Percentiles rank a stretch among this genome's conserved stretches.
Evolutionary conservation across 1,140 invertebrate species (phyloP).

Genomic region (Micrasema minimum): DNA sequence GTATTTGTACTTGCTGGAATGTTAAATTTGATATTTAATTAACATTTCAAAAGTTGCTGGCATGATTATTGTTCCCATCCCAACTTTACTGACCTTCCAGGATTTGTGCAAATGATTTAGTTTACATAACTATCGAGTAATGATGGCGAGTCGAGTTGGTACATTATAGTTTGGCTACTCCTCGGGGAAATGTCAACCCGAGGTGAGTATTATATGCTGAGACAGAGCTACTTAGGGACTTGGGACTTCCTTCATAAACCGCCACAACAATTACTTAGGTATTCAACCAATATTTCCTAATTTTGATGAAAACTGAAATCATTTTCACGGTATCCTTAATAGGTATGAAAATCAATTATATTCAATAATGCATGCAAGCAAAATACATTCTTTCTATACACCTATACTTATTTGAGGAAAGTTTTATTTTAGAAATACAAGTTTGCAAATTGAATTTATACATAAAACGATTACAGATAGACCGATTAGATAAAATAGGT

Average conservation of each 20-base stretch:
- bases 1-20: conserved; percentile 50
- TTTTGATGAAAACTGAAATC: conserved; percentile 46
- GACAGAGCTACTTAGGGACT: conserved; percentile 16
- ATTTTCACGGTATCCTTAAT: conserved; percentile 42
- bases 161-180: conserved; percentile 2
- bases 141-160: neutral
- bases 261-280: neutral
- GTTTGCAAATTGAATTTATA: too few relatives aligned
- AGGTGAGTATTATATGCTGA: neutral
- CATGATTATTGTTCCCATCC: conserved; percentile 39
- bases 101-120: conserved; percentile 48
- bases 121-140: conserved; percentile 19
- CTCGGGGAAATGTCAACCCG: neutral
- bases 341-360: conserved; percentile 40
- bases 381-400: conserved; percentile 22
- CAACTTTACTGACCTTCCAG: conserved; percentile 44
- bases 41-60: conserved; percentile 43
- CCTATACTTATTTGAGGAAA: too few relatives aligned
- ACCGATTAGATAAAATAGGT: too few relatives aligned
- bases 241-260: conserved; percentile 21
- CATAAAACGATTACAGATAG: too few relatives aligned
- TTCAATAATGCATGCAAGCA: conserved; percentile 33
- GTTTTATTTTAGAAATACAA: too few relatives aligned
- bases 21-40: conserved; percentile 52
- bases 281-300: conserved; percentile 18